Conservation (phyloP, 1,140 invertebrate species). For the Orius insidiosus region DNA sequence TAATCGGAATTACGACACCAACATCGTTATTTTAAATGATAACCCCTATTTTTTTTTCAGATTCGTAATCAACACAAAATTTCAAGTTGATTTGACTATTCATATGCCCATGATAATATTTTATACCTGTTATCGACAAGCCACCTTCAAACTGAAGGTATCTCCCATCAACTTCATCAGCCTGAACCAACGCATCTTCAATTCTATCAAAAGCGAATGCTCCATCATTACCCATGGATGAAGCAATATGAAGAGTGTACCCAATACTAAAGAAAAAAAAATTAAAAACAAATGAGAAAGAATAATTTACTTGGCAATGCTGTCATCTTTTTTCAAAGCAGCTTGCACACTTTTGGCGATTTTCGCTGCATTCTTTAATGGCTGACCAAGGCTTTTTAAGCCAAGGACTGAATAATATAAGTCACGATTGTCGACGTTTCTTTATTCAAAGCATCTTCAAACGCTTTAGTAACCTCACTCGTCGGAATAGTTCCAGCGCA, state of each 20-base stretch:
- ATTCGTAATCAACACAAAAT: no score
- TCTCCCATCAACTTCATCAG: slow-evolving; percentile 82
- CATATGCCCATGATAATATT: no score
- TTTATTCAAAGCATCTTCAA: slow-evolving; percentile 27
- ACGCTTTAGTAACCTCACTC: slow-evolving; percentile 23
- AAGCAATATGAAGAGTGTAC: slow-evolving; percentile 65
- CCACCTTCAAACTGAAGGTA: slow-evolving; percentile 89
- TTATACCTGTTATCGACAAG: slow-evolving; percentile 28
- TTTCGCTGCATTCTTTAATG: slow-evolving; percentile 28
- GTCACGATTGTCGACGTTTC: slow-evolving; percentile 29
- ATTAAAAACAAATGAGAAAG: slow-evolving; percentile 3
- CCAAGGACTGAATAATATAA: slow-evolving; percentile 29
- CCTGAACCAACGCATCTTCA: slow-evolving; percentile 81
- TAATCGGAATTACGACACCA: no score
- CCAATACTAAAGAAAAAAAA: slow-evolving; percentile 41
- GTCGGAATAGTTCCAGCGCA: slow-evolving; percentile 26
- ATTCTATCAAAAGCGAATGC: slow-evolving; percentile 62
- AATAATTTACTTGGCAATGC: slow-evolving; percentile 42
- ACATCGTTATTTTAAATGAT: no score
- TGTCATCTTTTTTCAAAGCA: slow-evolving; percentile 58
- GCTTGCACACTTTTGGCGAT: slow-evolving; percentile 45
- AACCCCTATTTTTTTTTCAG: no score
- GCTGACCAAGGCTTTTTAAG: slow-evolving; percentile 25
- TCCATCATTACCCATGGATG: slow-evolving; percentile 41
- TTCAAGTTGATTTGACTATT: no score